Percentiles rank a stretch among this genome's conserved stretches.
Conservation (phyloP, 2,113 vertebrate species). For the Pituophis catenifer region DNA sequence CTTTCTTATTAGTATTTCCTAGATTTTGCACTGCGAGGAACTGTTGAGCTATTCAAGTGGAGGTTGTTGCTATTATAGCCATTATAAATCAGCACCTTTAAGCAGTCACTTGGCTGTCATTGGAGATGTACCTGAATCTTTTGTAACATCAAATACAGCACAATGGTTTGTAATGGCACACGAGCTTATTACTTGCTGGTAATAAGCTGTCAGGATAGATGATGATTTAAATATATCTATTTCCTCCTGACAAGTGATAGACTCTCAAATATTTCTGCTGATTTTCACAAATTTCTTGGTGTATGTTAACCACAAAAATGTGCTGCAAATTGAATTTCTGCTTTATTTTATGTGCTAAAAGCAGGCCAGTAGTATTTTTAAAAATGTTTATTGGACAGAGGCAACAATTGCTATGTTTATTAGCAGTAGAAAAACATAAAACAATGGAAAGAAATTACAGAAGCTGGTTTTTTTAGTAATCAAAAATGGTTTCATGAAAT, state of each 20-base stretch:
- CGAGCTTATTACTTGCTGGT: slow-evolving; percentile 51
- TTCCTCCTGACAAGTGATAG: slow-evolving; percentile 37
- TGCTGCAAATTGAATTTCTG: background rate
- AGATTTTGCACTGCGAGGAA: slow-evolving; percentile 40
- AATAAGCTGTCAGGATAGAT: slow-evolving; percentile 39
- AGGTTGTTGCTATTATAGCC: slow-evolving; percentile 41
- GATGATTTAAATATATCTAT: slow-evolving; percentile 32
- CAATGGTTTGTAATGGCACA: slow-evolving; percentile 48
- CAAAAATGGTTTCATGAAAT: background rate
- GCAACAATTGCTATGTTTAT: background rate
- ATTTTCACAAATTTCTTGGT: background rate
- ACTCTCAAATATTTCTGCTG: slow-evolving; percentile 11
- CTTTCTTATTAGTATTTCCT: slow-evolving; percentile 7
- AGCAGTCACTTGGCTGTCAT: slow-evolving; percentile 12
- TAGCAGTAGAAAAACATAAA: background rate
- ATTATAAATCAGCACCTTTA: slow-evolving; percentile 28
- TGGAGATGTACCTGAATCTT: slow-evolving; percentile 30
- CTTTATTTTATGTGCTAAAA: slow-evolving; percentile 9
- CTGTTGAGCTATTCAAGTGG: slow-evolving; percentile 57
- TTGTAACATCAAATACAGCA: slow-evolving; percentile 31
- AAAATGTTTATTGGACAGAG: background rate
- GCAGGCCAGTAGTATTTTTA: background rate
- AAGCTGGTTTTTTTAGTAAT: background rate
- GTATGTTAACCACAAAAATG: background rate
- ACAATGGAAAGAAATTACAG: background rate